A percentile compares a stretch with the other conserved stretches of the same genome.
These are phyloP conservation scores for Myotis daubentonii DNA, from an alignment of 2,797 vertebrate genomes.

Conservation along the genomic window DNA sequence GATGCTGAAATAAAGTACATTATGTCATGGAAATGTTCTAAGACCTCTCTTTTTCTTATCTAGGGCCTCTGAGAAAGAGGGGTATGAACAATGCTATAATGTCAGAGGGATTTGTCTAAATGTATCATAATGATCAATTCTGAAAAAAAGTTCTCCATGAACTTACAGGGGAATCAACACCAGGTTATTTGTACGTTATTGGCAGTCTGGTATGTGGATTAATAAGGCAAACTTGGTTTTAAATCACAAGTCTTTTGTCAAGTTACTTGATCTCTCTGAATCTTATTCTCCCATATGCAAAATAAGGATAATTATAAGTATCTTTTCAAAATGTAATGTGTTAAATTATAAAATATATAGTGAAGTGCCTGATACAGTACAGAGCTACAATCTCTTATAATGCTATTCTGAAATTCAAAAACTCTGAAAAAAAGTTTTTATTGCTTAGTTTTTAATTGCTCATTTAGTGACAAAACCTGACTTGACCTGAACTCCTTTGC, in stretches of 20 bases:
- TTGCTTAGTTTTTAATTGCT: background rate
- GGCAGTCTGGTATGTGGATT: background rate
- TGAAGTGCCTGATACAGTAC: background rate
- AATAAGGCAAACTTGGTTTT: background rate
- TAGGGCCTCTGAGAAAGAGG: background rate
- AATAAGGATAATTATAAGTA: background rate
- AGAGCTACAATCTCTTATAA: background rate
- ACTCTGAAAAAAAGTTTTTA: background rate
- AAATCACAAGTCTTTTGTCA: background rate
- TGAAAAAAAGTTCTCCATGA: background rate
- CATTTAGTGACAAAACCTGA: background rate
- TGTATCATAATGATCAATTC: background rate
- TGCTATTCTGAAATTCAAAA: background rate
- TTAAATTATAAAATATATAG: slow-evolving; percentile 37
- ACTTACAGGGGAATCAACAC: background rate
- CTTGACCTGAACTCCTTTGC: background rate
- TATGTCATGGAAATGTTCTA: background rate
- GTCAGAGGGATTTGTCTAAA: background rate
- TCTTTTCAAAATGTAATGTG: background rate
- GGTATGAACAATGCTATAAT: background rate
- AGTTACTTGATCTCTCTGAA: background rate
- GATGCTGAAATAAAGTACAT: background rate
- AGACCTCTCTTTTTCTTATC: background rate
- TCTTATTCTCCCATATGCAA: background rate
- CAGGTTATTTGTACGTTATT: background rate